Evolutionary conservation across 2,113 vertebrate species (phyloP), one percentile per base, ranked within the genome.

Genomic region (Aix galericulata): DNA sequence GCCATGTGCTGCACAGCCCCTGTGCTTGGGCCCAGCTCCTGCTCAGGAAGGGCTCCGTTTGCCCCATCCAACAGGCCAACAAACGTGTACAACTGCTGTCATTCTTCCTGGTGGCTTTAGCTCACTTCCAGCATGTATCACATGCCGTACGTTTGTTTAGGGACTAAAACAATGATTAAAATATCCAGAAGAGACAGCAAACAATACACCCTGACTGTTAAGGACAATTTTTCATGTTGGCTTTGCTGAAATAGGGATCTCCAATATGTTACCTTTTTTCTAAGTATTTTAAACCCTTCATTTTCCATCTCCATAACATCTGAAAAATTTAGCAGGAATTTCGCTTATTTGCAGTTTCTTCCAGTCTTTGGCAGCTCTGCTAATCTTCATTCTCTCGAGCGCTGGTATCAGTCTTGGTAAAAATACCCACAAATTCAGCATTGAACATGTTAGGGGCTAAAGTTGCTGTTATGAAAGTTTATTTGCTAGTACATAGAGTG

Each of bases 1-100:
- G 29, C 46, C 46, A 48, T 22, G 46, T 9, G 3, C 32, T 3
- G 1, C 3, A 9, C 1, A 1, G 64, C 9, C 25, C 2, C 42
- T 0, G 0, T 62, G 40, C 64, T 73, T 66, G 74, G 60, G 52
- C 14, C 52, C n/a, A 67, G 40, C 46, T 82, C 13, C 2, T 75
- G 27, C 36, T 74, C 46, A 63, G 59, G 26, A 58, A 58, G 56
- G 29, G 17, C 55, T 48, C 56, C 1, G 11, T 58, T 72, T 64
- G 34, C 38, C 16, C 11, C 17, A 6, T 53, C 64, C 32, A 32
- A 13, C 55, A 13, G 50, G 16, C 44, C 31, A 80, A 27, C 59
- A 25, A 69, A 20, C 5, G 3, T 42, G 13, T 42, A 68, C 22
- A 67, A 23, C 52, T 78, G 42, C 15, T 79, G 20, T 18, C 26